Evolutionary conservation across 2,888 invertebrate species (phyloP).

Genomic region (Lepidochrysops patricia): DNA sequence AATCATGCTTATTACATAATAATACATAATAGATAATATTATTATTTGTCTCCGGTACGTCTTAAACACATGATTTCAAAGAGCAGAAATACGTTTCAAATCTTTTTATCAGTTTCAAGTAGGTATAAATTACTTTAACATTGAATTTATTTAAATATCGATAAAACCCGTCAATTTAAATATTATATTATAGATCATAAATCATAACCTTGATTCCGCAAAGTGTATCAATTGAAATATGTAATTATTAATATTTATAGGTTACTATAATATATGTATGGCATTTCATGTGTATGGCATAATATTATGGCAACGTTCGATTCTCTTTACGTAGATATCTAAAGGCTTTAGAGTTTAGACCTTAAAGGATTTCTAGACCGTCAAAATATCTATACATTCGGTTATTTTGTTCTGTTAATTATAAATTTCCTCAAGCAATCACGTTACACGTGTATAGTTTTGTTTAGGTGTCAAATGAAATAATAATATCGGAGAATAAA

Average conservation of each 20-base stretch:
- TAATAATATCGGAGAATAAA: neutral
- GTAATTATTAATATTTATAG: neutral
- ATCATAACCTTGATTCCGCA: neutral
- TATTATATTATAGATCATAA: neutral
- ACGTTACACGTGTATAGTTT: too few species aligned
- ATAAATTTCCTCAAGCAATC: too few species aligned
- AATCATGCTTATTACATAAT: too few species aligned
- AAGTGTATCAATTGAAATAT: neutral
- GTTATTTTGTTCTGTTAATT: neutral
- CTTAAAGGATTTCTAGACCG: neutral
- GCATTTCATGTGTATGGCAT: neutral
- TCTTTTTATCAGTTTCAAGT: too few species aligned
- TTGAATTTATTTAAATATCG: conserved; percentile 5
- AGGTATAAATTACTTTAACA: too few species aligned
- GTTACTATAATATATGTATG: too few species aligned
- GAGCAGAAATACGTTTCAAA: too few species aligned
- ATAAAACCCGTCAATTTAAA: neutral
- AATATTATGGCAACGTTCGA: neutral
- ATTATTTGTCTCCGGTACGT: too few species aligned
- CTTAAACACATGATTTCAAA: too few species aligned
- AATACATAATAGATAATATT: too few species aligned
- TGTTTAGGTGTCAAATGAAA: neutral
- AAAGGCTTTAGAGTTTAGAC: neutral
- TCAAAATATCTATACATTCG: neutral
- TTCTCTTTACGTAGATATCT: too few species aligned